These are phyloP conservation scores for Agrypnus murinus DNA, from an alignment of 2,888 invertebrate species.

Conservation along the genomic window DNA sequence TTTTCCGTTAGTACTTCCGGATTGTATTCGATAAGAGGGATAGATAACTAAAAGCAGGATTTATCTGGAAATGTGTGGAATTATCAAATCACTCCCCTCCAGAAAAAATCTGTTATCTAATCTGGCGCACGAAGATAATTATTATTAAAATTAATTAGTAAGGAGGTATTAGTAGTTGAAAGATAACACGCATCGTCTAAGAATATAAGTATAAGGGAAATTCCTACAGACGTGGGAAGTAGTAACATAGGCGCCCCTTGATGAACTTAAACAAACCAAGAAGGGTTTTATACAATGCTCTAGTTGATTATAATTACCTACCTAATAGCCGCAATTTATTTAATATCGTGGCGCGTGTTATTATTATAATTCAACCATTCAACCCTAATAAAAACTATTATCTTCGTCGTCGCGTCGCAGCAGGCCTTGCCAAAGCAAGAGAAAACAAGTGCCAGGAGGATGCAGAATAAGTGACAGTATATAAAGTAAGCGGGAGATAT, in stretches of 20 bases:
- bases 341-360: conserved; percentile 41
- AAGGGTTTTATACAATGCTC: conserved; percentile 30
- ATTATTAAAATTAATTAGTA: conserved; percentile 1
- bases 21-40: neutral
- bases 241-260: conserved; percentile 25
- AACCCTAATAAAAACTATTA: conserved; percentile 47
- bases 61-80: neutral
- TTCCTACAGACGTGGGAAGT: conserved; percentile 17
- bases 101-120: neutral
- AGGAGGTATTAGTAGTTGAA: neutral
- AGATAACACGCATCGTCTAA: too few relatives aligned
- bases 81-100: too few relatives aligned
- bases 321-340: conserved; percentile 45
- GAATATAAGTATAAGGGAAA: conserved; percentile 14
- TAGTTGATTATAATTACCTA: conserved; percentile 49
- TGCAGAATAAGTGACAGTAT: conserved; percentile 40
- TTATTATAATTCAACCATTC: conserved; percentile 44
- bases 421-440: conserved; percentile 43
- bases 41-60: too few relatives aligned
- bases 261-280: conserved; percentile 25
- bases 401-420: conserved; percentile 44
- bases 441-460: conserved; percentile 42
- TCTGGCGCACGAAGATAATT: neutral
- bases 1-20: conserved; percentile 8
- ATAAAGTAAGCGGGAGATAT: conserved; percentile 36